Evolutionary conservation across 2,113 vertebrate species (phyloP).

Genomic region (Charadrius vociferus): DNA sequence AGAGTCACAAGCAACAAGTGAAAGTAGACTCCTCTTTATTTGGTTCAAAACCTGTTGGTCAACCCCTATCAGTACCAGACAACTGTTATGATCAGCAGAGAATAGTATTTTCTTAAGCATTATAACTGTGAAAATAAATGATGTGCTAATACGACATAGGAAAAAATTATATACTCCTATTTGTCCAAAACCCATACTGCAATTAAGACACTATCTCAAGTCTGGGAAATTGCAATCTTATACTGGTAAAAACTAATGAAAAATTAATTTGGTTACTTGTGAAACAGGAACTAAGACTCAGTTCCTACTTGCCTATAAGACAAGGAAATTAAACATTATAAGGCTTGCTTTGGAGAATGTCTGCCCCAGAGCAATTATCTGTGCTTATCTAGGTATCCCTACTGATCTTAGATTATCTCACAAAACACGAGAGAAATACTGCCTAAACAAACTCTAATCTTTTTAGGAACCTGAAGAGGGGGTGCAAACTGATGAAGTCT

Average conservation of each 20-base stretch:
- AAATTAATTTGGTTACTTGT: background rate
- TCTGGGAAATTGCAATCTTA: background rate
- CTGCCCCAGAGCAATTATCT: constrained; percentile 38
- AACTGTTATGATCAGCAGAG: background rate
- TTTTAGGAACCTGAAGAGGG: background rate
- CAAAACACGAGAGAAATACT: background rate
- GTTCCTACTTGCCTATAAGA: background rate
- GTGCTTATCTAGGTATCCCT: constrained; percentile 13
- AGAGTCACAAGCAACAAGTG: background rate
- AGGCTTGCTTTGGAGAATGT: constrained; percentile 17
- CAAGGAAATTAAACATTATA: constrained; percentile 24
- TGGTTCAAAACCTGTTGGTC: background rate
- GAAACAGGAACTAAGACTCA: background rate
- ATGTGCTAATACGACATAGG: background rate
- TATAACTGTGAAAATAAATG: background rate
- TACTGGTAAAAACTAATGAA: background rate
- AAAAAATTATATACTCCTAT: background rate
- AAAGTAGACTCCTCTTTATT: background rate
- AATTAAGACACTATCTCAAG: background rate
- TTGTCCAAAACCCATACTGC: background rate
- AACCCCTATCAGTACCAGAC: background rate
- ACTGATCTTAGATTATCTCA: constrained; percentile 19
- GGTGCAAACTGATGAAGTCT: background rate
- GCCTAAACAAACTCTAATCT: constrained; percentile 4
- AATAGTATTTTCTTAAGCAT: background rate